These are phyloP conservation scores for Eupelmus urozonus DNA, from an alignment of 2,888 invertebrate genomes.

Conservation along the genomic window DNA sequence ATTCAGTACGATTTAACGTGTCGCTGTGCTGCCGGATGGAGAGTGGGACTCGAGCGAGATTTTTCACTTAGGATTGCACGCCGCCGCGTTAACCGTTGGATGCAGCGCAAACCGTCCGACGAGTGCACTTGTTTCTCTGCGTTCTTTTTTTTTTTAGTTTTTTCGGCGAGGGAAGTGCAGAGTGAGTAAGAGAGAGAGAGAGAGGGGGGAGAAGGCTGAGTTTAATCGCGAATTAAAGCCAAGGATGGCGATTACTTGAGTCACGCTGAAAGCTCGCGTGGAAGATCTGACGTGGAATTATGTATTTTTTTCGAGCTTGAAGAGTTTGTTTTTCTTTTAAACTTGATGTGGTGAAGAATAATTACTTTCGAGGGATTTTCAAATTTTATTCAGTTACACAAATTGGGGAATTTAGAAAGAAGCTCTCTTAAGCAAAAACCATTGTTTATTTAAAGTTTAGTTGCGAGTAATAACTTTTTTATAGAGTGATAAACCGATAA, in stretches of 20 bases:
- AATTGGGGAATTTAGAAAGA: no score
- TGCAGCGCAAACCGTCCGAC: conserved; percentile 1
- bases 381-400: no score
- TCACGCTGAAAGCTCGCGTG: neutral
- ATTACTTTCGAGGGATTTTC: no score
- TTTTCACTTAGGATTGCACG: conserved; percentile 45
- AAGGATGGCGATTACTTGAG: conserved; percentile 1
- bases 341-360: no score
- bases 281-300: no score
- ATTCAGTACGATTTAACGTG: conserved; percentile 41
- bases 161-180: neutral
- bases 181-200: neutral
- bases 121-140: conserved; percentile 34
- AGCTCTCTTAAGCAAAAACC: no score
- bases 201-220: neutral
- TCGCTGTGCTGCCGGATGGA: neutral
- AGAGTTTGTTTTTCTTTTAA: no score
- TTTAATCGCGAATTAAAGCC: conserved; percentile 47
- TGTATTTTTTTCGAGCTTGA: no score
- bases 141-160: conserved; percentile 12
- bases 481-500: no score
- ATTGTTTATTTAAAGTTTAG: no score
- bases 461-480: no score
- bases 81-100: neutral
- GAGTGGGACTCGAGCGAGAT: conserved; percentile 21